Conservation (phyloP, 1,140 invertebrate species). For the Ceratina japonica region DNA sequence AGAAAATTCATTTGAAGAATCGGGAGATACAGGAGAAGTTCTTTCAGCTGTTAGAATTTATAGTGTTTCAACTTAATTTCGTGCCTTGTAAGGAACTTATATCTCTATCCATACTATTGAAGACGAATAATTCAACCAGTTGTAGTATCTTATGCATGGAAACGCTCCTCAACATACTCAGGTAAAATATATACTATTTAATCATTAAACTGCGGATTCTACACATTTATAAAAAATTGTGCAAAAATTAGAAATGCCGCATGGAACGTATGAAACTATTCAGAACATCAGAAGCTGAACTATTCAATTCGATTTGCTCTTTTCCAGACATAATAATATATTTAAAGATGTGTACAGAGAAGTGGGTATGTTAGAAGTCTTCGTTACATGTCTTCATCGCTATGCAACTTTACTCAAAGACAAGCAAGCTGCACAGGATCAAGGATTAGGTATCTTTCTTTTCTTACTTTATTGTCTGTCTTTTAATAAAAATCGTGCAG, state of each 20-base stretch:
- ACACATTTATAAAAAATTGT: too few relatives aligned
- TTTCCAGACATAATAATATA: constrained; percentile 89
- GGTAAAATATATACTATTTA: constrained; percentile 72
- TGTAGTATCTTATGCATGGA: constrained; percentile 94
- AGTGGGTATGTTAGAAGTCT: constrained; percentile 97
- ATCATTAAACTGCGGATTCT: too few relatives aligned
- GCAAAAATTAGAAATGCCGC: too few relatives aligned
- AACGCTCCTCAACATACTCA: constrained; percentile 92
- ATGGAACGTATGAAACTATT: neutral
- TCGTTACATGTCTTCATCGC: constrained; percentile 94
- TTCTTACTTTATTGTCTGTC: neutral
- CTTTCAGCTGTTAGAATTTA: constrained; percentile 96
- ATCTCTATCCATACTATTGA: constrained; percentile 94
- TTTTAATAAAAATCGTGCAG: too few relatives aligned
- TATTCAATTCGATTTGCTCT: too few relatives aligned
- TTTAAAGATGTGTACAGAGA: constrained; percentile 99
- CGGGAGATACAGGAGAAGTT: constrained; percentile 96
- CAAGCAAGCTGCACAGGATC: constrained; percentile 79
- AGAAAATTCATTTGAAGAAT: constrained; percentile 95
- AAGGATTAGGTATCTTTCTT: constrained; percentile 70
- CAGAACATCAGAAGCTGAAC: neutral
- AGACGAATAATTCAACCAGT: constrained; percentile 87
- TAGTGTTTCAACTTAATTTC: constrained; percentile 98
- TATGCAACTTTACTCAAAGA: constrained; percentile 91
- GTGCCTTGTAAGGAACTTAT: constrained; percentile 99